phyloP scores from a whole-genome alignment of 1,140 invertebrate species.

The Panagrolaimus sp. region DNA sequence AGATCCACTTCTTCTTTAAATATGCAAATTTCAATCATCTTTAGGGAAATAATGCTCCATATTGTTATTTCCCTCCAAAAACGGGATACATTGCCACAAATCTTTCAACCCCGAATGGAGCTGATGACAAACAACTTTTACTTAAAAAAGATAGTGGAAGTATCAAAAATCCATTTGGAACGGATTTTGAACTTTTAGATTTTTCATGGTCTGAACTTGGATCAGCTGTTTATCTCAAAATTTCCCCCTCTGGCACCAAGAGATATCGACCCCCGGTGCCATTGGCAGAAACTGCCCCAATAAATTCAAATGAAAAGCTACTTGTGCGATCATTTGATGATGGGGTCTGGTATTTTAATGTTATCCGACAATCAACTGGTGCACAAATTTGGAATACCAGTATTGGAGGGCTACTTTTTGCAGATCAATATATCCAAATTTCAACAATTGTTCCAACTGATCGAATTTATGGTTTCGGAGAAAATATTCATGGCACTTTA shows the following conservation, averaged over 20 bases:
- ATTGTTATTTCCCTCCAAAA: background rate
- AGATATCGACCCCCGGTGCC: slow-evolving; percentile 37
- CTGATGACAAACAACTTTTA: no score
- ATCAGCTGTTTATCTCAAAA: background rate
- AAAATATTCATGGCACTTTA: slow-evolving; percentile 64
- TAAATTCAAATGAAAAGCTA: slow-evolving; percentile 26
- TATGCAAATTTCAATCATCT: no score
- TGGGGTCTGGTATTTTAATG: slow-evolving; percentile 41
- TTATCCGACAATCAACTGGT: slow-evolving; percentile 35
- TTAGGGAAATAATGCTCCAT: background rate
- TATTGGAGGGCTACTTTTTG: slow-evolving; percentile 52
- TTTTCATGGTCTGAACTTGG: background rate
- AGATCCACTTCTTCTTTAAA: no score
- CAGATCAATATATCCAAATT: slow-evolving; percentile 67
- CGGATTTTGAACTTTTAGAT: background rate
- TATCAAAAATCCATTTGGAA: slow-evolving; percentile 9
- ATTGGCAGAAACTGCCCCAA: slow-evolving; percentile 22
- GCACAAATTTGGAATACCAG: slow-evolving; percentile 41
- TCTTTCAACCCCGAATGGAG: background rate
- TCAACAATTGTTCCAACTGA: slow-evolving; percentile 64
- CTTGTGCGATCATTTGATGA: slow-evolving; percentile 20
- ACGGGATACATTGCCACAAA: background rate
- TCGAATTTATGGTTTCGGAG: slow-evolving; percentile 62
- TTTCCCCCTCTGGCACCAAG: background rate
- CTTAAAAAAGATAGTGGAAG: no score